Evolutionary conservation across 1,140 invertebrate genomes (phyloP), one percentile per base, ranked within the genome.

Genomic region (Drosophila orosa): DNA sequence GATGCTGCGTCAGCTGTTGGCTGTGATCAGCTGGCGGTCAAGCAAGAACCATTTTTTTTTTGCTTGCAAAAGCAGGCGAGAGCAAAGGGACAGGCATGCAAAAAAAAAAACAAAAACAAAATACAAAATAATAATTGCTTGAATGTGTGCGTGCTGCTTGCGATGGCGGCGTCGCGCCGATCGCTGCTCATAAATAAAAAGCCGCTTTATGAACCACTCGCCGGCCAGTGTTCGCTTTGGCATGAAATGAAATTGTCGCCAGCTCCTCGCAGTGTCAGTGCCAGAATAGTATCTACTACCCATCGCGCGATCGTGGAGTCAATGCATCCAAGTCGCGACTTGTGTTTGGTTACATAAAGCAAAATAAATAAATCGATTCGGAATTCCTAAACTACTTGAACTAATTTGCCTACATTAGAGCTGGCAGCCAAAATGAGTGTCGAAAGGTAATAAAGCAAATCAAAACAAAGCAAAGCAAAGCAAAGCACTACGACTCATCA

Each of bases 401-500:
- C 59, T 75, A 74, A 74, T 65, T 78, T 71, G 48, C 39, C 48
- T 74, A 61, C 58, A 86, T 85, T 78, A 74, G 33, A 59, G 60
- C 35, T 35, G 25, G 42, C n/a, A n/a, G n/a, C 19, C 65, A 67
- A 86, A 82, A 86, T 86, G 82, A 82, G 59, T 61, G 80, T 61
- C 83, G 69, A 86, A 74, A 86, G 82, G 82, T 86, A 86, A 74
- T 74, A 62, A 29, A 66, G 47, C 42, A 45, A 61, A 48, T 48
- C 25, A 47, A 45, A 78, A 45, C 59, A 60, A 68, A 35, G 8
- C 15, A 44, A 45, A 56, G 10, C 17, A n/a, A n/a, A n/a, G 62
- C 24, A 33, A 57, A 33, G 44, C 61, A 44, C 47, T 42, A 19
- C 48, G 1, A 50, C 47, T 33, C 48, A 33, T 33, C 71, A 33